A percentile compares a stretch with the other conserved stretches of the same genome.
Evolutionary conservation across 2,888 invertebrate species (phyloP).

Genomic region (Noctua janthe): DNA sequence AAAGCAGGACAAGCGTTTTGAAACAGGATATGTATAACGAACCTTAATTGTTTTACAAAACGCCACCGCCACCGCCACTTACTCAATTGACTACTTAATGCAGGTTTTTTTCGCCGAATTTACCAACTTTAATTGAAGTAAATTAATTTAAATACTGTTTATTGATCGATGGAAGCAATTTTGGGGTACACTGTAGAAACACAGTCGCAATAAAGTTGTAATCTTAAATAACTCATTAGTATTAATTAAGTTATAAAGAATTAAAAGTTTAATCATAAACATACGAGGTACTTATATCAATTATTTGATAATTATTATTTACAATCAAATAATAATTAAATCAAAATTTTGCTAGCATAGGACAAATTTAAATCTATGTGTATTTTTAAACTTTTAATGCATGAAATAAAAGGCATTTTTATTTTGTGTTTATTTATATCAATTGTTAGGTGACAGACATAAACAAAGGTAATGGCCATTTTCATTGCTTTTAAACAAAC

Average conservation of each 20-base stretch:
- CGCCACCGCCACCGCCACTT: slow-evolving; percentile 28
- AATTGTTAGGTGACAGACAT: background rate
- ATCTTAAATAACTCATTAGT: background rate
- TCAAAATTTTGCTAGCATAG: too few relatives aligned
- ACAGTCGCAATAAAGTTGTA: background rate
- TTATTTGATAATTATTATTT: too few relatives aligned
- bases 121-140: slow-evolving; percentile 50
- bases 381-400: too few relatives aligned
- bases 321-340: too few relatives aligned
- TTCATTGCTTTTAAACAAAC: background rate
- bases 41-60: slow-evolving; percentile 62
- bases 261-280: background rate
- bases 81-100: slow-evolving; percentile 41
- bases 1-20: slow-evolving; percentile 54
- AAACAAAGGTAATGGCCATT: background rate
- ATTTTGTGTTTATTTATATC: background rate
- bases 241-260: background rate
- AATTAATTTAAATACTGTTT: slow-evolving; percentile 40
- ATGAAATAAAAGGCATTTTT: too few relatives aligned
- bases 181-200: background rate
- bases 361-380: too few relatives aligned
- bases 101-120: slow-evolving; percentile 32
- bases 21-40: slow-evolving; percentile 67
- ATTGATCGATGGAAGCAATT: slow-evolving; percentile 24
- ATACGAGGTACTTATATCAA: background rate